Percentiles rank a stretch among this genome's conserved stretches.
These are phyloP conservation scores for Porites australiensis DNA, from an alignment of 64 coral and sea anemone species.

Conservation along the genomic window DNA sequence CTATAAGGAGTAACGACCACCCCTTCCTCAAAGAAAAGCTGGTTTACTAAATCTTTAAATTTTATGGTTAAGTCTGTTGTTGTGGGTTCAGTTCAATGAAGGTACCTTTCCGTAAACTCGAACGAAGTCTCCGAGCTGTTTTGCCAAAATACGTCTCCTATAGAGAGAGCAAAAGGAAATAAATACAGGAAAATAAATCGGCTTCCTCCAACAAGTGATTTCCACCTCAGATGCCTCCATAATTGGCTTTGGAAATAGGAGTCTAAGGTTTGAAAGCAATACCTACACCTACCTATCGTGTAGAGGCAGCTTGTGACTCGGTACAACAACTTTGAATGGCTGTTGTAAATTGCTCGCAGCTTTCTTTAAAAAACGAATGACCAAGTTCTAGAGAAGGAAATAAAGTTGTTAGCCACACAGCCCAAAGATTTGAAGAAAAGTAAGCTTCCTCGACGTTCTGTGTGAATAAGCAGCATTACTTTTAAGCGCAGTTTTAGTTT, in stretches of 20 bases:
- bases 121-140: slow-evolving; percentile 94
- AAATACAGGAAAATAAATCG: not conserved
- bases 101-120: slow-evolving; percentile 94
- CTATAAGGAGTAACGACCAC: no score
- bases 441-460: not conserved
- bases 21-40: no score
- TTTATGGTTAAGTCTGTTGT: no score
- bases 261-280: no score
- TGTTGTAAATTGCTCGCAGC: slow-evolving; percentile 95
- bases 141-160: slow-evolving; percentile 88
- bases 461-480: no score
- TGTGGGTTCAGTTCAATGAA: not conserved
- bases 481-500: no score
- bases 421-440: not conserved
- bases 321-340: slow-evolving; percentile 93
- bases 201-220: no score
- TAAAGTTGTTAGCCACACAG: not conserved
- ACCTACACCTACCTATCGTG: slow-evolving; percentile 80
- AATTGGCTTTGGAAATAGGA: no score
- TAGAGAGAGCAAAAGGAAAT: not conserved
- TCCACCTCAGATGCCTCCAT: no score
- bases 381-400: slow-evolving; percentile 72
- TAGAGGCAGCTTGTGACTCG: slow-evolving; percentile 85
- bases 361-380: slow-evolving; percentile 97
- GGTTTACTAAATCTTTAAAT: no score